These are phyloP conservation scores for Plagodis pulveraria DNA, from an alignment of 2,888 invertebrate species.

Conservation along the genomic window DNA sequence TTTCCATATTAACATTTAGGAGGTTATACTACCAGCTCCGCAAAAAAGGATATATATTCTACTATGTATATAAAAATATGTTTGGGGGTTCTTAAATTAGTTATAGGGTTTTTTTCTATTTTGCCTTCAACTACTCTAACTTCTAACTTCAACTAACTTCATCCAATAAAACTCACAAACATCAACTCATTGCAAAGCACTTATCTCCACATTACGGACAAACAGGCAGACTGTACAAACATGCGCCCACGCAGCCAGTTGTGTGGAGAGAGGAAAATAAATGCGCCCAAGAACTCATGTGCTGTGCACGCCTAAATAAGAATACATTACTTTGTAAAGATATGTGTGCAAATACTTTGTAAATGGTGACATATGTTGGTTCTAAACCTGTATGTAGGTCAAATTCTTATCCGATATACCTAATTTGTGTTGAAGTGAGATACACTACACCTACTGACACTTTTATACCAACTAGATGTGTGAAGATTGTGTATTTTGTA, in stretches of 20 bases:
- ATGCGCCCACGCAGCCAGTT: constrained; percentile 14
- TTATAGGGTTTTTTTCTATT: too few species aligned
- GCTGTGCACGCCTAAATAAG: not conserved
- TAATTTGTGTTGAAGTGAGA: too few species aligned
- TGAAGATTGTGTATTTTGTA: too few species aligned
- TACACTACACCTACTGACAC: too few species aligned
- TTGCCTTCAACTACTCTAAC: too few species aligned
- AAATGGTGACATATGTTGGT: not conserved
- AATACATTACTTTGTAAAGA: not conserved
- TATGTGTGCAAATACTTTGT: not conserved
- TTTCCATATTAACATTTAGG: too few species aligned
- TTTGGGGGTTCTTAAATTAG: too few species aligned
- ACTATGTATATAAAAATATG: too few species aligned
- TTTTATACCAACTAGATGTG: too few species aligned
- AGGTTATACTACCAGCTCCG: too few species aligned
- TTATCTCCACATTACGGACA: constrained; percentile 27
- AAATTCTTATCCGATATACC: too few species aligned
- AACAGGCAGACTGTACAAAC: constrained; percentile 22
- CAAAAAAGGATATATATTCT: too few species aligned
- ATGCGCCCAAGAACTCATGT: not conserved
- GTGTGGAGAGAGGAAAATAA: not conserved
- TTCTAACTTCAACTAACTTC: not conserved
- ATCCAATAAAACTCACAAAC: constrained; percentile 17
- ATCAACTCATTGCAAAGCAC: constrained; percentile 13
- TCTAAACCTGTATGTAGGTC: not conserved